phyloP scores from a whole-genome alignment of 1,140 invertebrate genomes.

The Polypedilum pembai region DNA sequence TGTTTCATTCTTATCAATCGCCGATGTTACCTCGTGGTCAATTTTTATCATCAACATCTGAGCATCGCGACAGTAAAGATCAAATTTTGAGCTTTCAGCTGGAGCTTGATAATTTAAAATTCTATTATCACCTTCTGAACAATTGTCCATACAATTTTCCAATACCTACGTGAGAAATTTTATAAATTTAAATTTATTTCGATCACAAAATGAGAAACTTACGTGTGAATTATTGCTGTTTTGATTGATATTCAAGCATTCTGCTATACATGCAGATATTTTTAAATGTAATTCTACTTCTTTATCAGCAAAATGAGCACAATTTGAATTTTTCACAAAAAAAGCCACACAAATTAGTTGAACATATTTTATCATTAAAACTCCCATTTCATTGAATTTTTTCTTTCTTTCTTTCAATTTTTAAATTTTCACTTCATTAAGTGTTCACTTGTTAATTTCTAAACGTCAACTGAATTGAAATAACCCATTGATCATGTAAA shows the following conservation, averaged over 20 bases:
- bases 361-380: not conserved
- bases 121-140: not conserved
- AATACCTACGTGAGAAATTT: not conserved
- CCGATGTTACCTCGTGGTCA: not conserved
- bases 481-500: too few species aligned
- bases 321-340: slow-evolving; percentile 24
- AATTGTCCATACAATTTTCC: not conserved
- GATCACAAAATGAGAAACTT: not conserved
- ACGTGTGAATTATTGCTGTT: not conserved
- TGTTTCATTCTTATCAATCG: not conserved
- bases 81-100: not conserved
- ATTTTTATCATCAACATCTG: not conserved
- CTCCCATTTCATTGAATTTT: not conserved
- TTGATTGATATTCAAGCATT: not conserved
- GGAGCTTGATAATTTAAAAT: not conserved
- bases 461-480: too few species aligned
- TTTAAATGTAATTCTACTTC: not conserved
- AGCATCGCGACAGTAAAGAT: not conserved
- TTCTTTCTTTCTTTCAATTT: too few species aligned
- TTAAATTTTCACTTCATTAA: too few species aligned
- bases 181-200: not conserved
- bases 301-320: not conserved
- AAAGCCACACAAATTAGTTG: not conserved
- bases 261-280: not conserved
- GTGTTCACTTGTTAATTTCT: too few species aligned